Conservation (phyloP, 2,797 vertebrate genomes). For the Oryzias sinensis region DNA sequence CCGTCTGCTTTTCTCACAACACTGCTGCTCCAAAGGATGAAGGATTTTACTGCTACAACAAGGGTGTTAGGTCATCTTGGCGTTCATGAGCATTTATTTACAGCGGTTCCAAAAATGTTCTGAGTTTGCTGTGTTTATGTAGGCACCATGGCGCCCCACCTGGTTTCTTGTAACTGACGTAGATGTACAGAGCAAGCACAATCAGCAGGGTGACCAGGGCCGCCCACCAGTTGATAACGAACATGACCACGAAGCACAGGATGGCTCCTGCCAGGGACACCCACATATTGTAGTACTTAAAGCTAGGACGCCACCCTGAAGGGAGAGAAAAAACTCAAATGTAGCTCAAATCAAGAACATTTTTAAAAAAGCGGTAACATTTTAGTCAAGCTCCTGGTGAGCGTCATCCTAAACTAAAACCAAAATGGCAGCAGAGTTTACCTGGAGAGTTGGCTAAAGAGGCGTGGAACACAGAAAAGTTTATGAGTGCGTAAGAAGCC, state of each 20-base stretch:
- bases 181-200: conserved; percentile 94
- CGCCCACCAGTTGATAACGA: conserved; percentile 98
- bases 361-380: too few species aligned
- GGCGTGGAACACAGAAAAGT: conserved; percentile 97
- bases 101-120: too few species aligned
- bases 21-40: too few species aligned
- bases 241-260: conserved; percentile 95
- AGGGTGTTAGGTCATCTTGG: too few species aligned
- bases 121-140: neutral
- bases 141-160: conserved; percentile 63
- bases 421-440: conserved; percentile 39
- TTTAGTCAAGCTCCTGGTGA: too few species aligned
- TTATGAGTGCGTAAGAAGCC: conserved; percentile 96
- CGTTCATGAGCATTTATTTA: too few species aligned
- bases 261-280: conserved; percentile 90
- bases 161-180: conserved; percentile 97
- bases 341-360: too few species aligned
- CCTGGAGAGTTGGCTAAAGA: conserved; percentile 97
- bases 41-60: too few species aligned
- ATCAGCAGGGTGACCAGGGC: conserved; percentile 92
- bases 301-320: conserved; percentile 95
- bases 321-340: too few species aligned
- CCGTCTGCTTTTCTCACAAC: too few species aligned
- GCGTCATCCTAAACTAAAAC: neutral
- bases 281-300: conserved; percentile 99